Conservation (phyloP, 2,888 invertebrate species). For the Sesia bembeciformis region DNA sequence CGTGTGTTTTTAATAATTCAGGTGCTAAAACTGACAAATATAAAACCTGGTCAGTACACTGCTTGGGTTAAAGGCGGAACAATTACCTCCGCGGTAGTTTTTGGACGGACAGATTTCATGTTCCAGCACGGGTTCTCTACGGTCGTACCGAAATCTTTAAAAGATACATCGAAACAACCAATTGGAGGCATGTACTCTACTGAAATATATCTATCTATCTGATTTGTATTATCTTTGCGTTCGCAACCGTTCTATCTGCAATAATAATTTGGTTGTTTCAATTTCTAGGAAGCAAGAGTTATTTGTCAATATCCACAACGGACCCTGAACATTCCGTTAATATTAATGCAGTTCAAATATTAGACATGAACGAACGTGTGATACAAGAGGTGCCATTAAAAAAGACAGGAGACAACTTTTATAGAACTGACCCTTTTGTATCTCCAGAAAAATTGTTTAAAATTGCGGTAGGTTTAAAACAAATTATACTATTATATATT, state of each 20-base stretch:
- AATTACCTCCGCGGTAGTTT: conserved; percentile 2
- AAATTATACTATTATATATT: not conserved
- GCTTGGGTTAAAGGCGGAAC: not conserved
- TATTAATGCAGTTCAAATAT: conserved; percentile 1
- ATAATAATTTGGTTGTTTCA: not conserved
- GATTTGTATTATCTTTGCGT: not conserved
- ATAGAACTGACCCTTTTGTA: conserved; percentile 2
- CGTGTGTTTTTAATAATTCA: not conserved
- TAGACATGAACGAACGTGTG: conserved; percentile 2
- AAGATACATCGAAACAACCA: not conserved
- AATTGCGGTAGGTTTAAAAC: conserved; percentile 4
- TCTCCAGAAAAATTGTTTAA: conserved; percentile 2
- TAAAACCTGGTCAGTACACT: not conserved
- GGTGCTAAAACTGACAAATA: not conserved
- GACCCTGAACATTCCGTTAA: conserved; percentile 1
- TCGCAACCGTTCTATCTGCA: not conserved
- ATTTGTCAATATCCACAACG: conserved; percentile 2
- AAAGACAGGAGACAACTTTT: not conserved
- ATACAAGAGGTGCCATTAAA: not conserved
- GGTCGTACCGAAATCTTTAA: not conserved
- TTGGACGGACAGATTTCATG: conserved; percentile 5
- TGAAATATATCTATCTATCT: too few relatives aligned
- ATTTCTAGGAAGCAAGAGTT: not conserved
- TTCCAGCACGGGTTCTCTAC: conserved; percentile 8
- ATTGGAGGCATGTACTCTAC: not conserved